Conservation (phyloP, 2,113 vertebrate species). For the Ptyas mucosa region DNA sequence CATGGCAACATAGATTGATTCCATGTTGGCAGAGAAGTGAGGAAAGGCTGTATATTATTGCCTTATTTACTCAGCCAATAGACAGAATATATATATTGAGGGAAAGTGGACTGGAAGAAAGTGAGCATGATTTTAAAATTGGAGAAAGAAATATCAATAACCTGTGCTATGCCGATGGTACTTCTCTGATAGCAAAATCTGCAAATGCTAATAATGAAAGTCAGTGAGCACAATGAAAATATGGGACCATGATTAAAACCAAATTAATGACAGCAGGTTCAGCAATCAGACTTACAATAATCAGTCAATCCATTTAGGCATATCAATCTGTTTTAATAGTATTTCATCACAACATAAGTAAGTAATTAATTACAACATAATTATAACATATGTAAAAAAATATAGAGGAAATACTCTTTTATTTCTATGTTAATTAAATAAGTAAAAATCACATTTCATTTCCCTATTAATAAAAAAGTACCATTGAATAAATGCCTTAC, state of each 20-base stretch:
- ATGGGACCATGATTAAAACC: not conserved
- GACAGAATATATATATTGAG: not conserved
- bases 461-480: not conserved
- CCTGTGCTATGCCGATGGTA: not conserved
- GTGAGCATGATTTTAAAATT: not conserved
- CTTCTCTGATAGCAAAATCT: not conserved
- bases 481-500: not conserved
- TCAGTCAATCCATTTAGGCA: not conserved
- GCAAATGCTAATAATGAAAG: not conserved
- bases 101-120: not conserved
- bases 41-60: not conserved
- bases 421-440: not conserved
- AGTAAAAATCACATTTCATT: constrained; percentile 2
- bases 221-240: not conserved
- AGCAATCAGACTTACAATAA: not conserved
- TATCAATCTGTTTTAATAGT: not conserved
- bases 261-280: not conserved
- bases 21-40: not conserved
- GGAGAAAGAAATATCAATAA: not conserved
- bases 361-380: not conserved
- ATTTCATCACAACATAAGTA: not conserved
- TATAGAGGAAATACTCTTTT: not conserved
- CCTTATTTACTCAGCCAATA: not conserved
- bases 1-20: not conserved
- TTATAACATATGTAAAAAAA: not conserved